phyloP scores from a whole-genome alignment of 2,113 vertebrate genomes.

The Solenodon paradoxus region DNA sequence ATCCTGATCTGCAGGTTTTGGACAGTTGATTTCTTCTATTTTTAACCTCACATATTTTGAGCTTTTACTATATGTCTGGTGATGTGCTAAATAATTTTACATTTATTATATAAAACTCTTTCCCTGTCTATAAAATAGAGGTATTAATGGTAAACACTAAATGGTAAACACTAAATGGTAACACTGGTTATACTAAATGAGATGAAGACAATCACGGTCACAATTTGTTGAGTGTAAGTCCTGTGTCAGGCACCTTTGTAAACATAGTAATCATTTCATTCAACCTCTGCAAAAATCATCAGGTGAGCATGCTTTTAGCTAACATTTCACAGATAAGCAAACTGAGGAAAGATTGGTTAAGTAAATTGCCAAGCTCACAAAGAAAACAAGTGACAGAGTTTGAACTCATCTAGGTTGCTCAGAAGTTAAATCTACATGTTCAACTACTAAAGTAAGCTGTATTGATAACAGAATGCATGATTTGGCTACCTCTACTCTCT shows the following conservation, averaged over 20 bases:
- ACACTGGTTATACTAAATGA: not conserved
- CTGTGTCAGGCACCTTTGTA: not conserved
- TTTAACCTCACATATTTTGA: not conserved
- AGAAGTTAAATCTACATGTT: conserved; percentile 4
- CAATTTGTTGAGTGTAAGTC: not conserved
- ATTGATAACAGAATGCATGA: not conserved
- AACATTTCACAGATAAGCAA: not conserved
- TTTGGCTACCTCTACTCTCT: not conserved
- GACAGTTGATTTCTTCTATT: not conserved
- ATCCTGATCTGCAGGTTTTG: not conserved
- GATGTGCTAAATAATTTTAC: not conserved
- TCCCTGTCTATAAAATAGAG: not conserved
- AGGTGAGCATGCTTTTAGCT: not conserved
- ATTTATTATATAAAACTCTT: not conserved
- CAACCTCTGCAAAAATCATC: not conserved
- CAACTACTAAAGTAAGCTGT: not conserved
- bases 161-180: not conserved
- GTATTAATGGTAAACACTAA: not conserved
- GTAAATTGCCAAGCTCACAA: not conserved
- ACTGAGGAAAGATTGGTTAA: not conserved
- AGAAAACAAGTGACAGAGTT: conserved; percentile 32
- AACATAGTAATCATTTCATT: not conserved
- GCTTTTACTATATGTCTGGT: not conserved
- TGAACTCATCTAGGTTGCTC: not conserved
- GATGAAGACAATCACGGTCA: not conserved